These are phyloP conservation scores for Augochlora pura DNA, from an alignment of 1,140 invertebrate genomes.

Conservation along the genomic window DNA sequence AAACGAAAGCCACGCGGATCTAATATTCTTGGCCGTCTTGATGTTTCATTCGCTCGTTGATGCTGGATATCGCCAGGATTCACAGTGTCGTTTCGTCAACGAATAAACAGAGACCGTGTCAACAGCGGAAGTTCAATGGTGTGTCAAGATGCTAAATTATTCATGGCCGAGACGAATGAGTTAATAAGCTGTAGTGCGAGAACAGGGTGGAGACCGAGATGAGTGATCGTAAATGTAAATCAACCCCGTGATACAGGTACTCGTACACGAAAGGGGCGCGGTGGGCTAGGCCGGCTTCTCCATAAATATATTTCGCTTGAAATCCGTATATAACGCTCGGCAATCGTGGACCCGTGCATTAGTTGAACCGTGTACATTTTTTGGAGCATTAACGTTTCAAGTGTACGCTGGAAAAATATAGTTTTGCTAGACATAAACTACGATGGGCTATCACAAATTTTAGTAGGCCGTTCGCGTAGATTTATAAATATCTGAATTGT, in stretches of 20 bases:
- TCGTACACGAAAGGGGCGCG: too few species aligned
- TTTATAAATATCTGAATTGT: neutral
- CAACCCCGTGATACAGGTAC: slow-evolving; percentile 43
- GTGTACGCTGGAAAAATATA: neutral
- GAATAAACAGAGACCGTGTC: neutral
- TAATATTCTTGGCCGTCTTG: too few species aligned
- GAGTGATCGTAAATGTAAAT: slow-evolving; percentile 73
- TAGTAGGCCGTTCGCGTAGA: neutral
- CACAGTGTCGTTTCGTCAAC: too few species aligned
- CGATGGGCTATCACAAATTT: neutral
- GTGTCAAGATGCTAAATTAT: slow-evolving; percentile 65
- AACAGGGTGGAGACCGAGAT: slow-evolving; percentile 52
- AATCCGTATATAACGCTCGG: slow-evolving; percentile 22
- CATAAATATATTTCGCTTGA: slow-evolving; percentile 47
- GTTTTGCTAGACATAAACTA: neutral
- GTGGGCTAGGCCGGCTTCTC: too few species aligned
- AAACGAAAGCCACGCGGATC: too few species aligned
- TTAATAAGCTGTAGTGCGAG: slow-evolving; percentile 67
- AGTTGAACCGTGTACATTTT: slow-evolving; percentile 10
- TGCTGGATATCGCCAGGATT: too few species aligned
- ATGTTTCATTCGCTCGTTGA: too few species aligned
- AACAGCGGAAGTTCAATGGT: slow-evolving; percentile 28
- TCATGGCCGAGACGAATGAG: slow-evolving; percentile 67
- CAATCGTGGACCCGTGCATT: slow-evolving; percentile 14
- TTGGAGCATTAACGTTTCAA: neutral